Percentiles rank a stretch among this genome's conserved stretches.
Conservation (phyloP, 2,797 vertebrate species). For the Denticeps clupeoides region DNA sequence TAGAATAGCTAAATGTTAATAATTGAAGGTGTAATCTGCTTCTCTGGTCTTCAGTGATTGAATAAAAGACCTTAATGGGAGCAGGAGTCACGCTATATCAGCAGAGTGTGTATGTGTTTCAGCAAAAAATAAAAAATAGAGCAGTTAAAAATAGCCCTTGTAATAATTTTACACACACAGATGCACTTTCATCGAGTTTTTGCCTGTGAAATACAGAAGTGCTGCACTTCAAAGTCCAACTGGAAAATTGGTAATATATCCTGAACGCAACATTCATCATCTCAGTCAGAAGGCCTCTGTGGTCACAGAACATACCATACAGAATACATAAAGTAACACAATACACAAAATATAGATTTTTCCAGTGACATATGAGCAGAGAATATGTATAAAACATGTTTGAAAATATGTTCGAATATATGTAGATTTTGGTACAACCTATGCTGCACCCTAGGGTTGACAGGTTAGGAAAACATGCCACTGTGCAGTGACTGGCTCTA, state of each 20-base stretch:
- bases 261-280: conserved; percentile 6
- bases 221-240: conserved; percentile 35
- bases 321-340: not conserved
- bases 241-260: conserved; percentile 33
- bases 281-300: conserved; percentile 3
- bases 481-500: too few relatives aligned
- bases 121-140: conserved; percentile 34
- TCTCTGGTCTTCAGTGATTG: not conserved
- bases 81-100: conserved; percentile 17
- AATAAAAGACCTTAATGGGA: conserved; percentile 7
- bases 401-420: too few relatives aligned
- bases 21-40: conserved; percentile 19
- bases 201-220: conserved; percentile 29
- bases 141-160: conserved; percentile 46
- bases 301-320: not conserved
- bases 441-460: too few relatives aligned
- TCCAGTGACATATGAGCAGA: not conserved
- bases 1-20: conserved; percentile 33
- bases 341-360: not conserved
- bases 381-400: not conserved
- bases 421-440: too few relatives aligned
- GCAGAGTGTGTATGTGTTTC: conserved; percentile 35
- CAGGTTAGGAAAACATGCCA: too few relatives aligned
- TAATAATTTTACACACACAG: conserved; percentile 36
- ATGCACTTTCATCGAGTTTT: conserved; percentile 28